These are phyloP conservation scores for Crenuchus spilurus DNA, from an alignment of 2,797 vertebrate genomes.

Conservation along the genomic window DNA sequence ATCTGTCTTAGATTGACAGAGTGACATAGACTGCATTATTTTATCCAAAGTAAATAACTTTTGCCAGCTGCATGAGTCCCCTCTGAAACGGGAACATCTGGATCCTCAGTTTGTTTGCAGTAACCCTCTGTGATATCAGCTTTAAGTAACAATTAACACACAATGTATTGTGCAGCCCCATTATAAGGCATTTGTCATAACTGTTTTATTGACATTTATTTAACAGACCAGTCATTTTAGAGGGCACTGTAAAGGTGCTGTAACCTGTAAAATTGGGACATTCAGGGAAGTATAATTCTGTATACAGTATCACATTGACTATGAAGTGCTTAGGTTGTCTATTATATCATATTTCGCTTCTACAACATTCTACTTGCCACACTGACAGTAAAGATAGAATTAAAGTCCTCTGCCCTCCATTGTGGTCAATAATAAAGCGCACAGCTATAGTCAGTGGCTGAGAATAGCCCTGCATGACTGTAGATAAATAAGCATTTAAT, in stretches of 20 bases:
- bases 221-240: neutral
- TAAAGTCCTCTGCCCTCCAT: neutral
- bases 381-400: neutral
- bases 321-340: slow-evolving; percentile 3
- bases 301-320: neutral
- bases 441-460: neutral
- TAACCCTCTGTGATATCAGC: no score
- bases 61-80: no score
- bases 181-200: neutral
- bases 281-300: neutral
- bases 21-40: no score
- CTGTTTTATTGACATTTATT: neutral
- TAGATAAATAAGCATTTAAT: neutral
- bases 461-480: neutral
- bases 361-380: neutral
- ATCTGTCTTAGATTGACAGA: no score
- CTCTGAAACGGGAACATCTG: no score
- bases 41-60: no score
- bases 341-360: neutral
- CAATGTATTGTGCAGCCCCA: no score
- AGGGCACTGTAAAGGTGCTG: neutral
- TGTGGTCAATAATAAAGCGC: neutral
- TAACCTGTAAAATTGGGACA: neutral
- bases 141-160: no score
- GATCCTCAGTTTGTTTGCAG: no score